Evolutionary conservation across 92 coral and sea anemone genomes (phyloP).

Genomic region (Siderastrea siderea): DNA sequence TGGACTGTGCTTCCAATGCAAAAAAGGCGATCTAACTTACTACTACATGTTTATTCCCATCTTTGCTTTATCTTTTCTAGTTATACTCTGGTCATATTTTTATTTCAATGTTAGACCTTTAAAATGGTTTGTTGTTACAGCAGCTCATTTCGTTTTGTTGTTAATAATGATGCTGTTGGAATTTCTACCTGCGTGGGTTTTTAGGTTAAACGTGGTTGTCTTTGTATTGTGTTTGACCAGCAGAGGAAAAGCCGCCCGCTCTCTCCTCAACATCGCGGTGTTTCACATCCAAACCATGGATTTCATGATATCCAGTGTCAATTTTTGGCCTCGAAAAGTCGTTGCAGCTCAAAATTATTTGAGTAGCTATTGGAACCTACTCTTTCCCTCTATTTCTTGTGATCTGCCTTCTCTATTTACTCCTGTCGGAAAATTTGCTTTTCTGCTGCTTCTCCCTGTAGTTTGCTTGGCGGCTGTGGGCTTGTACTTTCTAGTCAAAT

Average conservation of each 20-base stretch:
- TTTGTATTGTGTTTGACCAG: slow-evolving; percentile 67
- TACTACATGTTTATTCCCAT: slow-evolving; percentile 49
- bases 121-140: slow-evolving; percentile 56
- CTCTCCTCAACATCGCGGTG: slow-evolving; percentile 73
- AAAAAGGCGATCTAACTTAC: slow-evolving; percentile 34
- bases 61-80: slow-evolving; percentile 50
- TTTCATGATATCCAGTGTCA: slow-evolving; percentile 74
- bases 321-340: slow-evolving; percentile 72
- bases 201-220: slow-evolving; percentile 57
- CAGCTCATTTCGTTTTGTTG: slow-evolving; percentile 53
- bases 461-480: slow-evolving; percentile 45
- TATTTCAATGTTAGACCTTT: slow-evolving; percentile 1
- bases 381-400: slow-evolving; percentile 73
- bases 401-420: slow-evolving; percentile 62
- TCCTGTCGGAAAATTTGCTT: slow-evolving; percentile 65
- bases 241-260: slow-evolving; percentile 41
- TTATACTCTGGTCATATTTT: slow-evolving; percentile 56
- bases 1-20: slow-evolving; percentile 63
- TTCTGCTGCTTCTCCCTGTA: slow-evolving; percentile 66
- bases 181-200: slow-evolving; percentile 67
- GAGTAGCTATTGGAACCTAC: slow-evolving; percentile 78
- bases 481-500: slow-evolving; percentile 23
- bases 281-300: slow-evolving; percentile 82
- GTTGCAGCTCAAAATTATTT: slow-evolving; percentile 63
- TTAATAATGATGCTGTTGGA: slow-evolving; percentile 55